Percentiles rank a stretch among this genome's conserved stretches.
Conservation (phyloP, 2,113 vertebrate genomes). For the Phoenicopterus ruber region DNA sequence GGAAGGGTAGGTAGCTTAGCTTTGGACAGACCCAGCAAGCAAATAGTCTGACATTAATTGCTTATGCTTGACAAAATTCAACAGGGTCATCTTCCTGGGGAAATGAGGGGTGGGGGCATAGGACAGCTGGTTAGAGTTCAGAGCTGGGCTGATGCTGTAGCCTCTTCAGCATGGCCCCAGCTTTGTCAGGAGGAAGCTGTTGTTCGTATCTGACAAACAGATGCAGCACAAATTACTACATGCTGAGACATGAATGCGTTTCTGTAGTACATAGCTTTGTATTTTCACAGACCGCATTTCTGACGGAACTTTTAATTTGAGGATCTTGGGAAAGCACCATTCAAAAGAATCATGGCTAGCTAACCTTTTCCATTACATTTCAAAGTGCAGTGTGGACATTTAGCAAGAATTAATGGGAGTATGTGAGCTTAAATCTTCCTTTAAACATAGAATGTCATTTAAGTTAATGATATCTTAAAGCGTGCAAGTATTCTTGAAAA, state of each 20-base stretch:
- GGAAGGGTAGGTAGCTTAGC: neutral
- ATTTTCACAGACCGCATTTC: neutral
- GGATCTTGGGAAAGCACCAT: neutral
- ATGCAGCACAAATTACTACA: neutral
- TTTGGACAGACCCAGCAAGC: neutral
- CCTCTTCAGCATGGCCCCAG: neutral
- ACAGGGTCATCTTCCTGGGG: neutral
- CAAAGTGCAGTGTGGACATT: neutral
- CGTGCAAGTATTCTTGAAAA: slow-evolving; percentile 39
- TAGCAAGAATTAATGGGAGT: neutral
- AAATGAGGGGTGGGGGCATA: rapidly evolving
- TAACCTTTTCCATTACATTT: slow-evolving; percentile 20
- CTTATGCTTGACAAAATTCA: neutral
- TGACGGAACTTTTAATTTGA: slow-evolving; percentile 24
- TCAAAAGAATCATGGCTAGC: slow-evolving; percentile 1
- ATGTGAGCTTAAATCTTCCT: neutral
- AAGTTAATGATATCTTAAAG: slow-evolving; percentile 49
- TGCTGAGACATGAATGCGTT: neutral
- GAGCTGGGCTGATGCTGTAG: neutral
- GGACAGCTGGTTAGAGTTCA: neutral
- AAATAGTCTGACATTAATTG: neutral
- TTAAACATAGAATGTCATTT: slow-evolving; percentile 30
- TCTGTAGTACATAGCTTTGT: neutral
- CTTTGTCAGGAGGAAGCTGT: neutral
- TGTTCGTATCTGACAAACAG: neutral